Evolutionary conservation across 2,113 vertebrate species (phyloP).

Genomic region (Oncorhynchus keta): DNA sequence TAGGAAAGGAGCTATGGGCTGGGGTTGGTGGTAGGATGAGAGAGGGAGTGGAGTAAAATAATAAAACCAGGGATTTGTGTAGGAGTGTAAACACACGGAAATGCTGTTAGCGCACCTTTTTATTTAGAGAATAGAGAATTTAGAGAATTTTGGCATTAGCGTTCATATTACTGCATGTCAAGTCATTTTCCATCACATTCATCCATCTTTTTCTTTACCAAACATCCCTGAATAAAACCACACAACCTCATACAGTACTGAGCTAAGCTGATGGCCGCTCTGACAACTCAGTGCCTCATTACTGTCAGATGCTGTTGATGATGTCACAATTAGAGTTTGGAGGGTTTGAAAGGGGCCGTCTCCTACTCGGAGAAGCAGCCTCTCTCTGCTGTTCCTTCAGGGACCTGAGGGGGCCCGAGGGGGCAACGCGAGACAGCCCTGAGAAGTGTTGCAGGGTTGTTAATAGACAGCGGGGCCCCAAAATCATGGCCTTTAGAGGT

Average conservation of each 20-base stretch:
- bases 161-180: no score
- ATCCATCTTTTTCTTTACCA: not conserved
- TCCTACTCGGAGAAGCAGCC: constrained; percentile 65
- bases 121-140: no score
- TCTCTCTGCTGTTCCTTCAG: constrained; percentile 61
- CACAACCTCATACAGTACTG: no score
- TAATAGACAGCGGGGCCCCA: constrained; percentile 72
- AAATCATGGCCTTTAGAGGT: constrained; percentile 69
- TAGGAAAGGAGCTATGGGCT: not conserved
- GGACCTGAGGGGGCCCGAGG: constrained; percentile 44
- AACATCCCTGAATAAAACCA: no score
- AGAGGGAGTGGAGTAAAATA: constrained; percentile 27
- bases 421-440: constrained; percentile 62
- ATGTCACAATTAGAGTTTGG: constrained; percentile 66
- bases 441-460: constrained; percentile 69
- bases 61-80: no score
- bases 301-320: constrained; percentile 61
- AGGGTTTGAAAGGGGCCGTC: constrained; percentile 59
- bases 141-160: no score
- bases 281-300: constrained; percentile 63
- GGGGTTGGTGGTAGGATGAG: not conserved
- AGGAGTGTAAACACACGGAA: no score
- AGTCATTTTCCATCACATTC: not conserved
- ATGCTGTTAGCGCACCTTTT: no score
- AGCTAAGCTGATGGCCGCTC: constrained; percentile 58